Evolutionary conservation across 2,797 vertebrate species (phyloP).

Genomic region (Triplophysa bombifrons): DNA sequence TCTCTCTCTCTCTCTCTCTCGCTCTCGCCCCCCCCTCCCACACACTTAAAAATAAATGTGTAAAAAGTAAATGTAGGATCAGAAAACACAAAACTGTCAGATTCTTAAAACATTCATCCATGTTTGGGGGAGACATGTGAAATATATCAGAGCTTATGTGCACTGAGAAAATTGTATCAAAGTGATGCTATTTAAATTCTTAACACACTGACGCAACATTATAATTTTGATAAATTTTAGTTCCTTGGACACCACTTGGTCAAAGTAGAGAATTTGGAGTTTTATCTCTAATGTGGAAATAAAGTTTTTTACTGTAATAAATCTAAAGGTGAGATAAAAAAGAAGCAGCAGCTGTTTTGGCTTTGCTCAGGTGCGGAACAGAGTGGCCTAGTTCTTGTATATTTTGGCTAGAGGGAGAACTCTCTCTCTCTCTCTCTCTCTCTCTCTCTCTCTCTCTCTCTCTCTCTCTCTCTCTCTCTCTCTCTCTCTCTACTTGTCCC

Average conservation of each 20-base stretch:
- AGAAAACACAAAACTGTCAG: no score
- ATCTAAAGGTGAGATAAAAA: slow-evolving; percentile 43
- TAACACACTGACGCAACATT: no score
- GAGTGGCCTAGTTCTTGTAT: slow-evolving; percentile 45
- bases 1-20: background rate
- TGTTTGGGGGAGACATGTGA: no score
- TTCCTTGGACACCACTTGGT: background rate
- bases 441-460: background rate
- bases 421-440: slow-evolving; percentile 20
- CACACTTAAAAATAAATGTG: background rate
- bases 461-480: slow-evolving; percentile 2
- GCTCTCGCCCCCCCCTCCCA: background rate
- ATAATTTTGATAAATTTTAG: background rate
- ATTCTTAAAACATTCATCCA: no score
- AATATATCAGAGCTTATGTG: no score
- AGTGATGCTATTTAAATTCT: no score
- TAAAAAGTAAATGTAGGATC: no score
- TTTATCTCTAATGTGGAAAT: slow-evolving; percentile 24
- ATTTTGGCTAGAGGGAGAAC: slow-evolving; percentile 35
- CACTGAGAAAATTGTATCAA: no score
- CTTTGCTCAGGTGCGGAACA: slow-evolving; percentile 55
- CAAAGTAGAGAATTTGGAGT: background rate
- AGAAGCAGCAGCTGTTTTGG: slow-evolving; percentile 46
- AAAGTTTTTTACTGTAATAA: slow-evolving; percentile 17
- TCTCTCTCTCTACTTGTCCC: background rate